Evolutionary conservation across 2,113 vertebrate species (phyloP).

Genomic region (Cygnus atratus): DNA sequence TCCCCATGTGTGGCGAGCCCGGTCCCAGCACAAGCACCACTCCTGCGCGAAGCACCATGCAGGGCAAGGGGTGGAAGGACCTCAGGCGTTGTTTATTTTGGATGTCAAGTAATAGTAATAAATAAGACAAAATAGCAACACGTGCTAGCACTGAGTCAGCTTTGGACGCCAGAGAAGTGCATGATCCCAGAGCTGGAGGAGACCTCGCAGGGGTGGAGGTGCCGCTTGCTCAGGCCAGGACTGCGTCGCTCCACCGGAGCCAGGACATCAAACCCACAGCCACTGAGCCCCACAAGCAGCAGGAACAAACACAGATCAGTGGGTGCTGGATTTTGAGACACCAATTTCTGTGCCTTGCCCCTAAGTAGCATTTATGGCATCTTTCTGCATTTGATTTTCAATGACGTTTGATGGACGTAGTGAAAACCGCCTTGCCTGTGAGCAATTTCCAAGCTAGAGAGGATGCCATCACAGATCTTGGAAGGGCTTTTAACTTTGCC

Average conservation of each 20-base stretch:
- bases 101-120: background rate
- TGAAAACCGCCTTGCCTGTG: background rate
- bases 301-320: rapidly evolving
- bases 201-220: background rate
- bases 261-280: background rate
- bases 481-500: background rate
- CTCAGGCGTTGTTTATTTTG: background rate
- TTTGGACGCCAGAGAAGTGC: background rate
- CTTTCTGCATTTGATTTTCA: background rate
- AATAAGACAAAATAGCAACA: slow-evolving; percentile 2
- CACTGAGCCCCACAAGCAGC: background rate
- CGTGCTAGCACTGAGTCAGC: background rate
- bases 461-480: background rate
- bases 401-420: rapidly evolving
- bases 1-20: background rate
- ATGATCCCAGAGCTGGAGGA: background rate
- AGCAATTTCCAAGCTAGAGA: background rate
- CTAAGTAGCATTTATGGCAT: background rate
- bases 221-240: rapidly evolving
- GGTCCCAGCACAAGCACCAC: background rate
- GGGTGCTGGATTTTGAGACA: background rate
- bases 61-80: background rate
- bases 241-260: rapidly evolving
- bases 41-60: background rate
- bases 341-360: background rate